Conservation (phyloP, 2,888 invertebrate genomes). For the Lottia gigantea region DNA sequence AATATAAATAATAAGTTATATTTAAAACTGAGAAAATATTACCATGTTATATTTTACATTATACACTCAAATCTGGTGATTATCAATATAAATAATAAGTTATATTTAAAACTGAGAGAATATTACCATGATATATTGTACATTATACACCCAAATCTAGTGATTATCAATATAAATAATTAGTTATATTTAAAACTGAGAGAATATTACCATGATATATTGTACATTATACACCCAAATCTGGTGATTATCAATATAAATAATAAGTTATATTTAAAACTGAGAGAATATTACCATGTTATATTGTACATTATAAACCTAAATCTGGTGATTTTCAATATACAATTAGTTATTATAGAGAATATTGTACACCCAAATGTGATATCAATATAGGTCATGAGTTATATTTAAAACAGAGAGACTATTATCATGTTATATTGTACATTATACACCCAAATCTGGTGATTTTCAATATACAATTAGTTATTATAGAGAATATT, state of each 20-base stretch:
- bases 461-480: not conserved
- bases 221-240: too few species aligned
- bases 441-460: too few species aligned
- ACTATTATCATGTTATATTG: too few species aligned
- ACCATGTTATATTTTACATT: conserved; percentile 6
- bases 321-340: not conserved
- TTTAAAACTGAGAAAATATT: not conserved
- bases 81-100: not conserved
- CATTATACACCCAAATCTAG: not conserved
- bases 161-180: too few species aligned
- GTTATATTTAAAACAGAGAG: too few species aligned
- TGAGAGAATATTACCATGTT: too few species aligned
- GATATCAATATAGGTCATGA: too few species aligned
- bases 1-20: not conserved
- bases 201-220: too few species aligned
- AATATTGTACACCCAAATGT: not conserved
- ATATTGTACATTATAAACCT: too few species aligned
- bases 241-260: too few species aligned
- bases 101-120: not conserved
- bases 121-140: not conserved
- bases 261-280: too few species aligned
- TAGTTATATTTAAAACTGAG: too few species aligned
- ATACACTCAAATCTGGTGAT: not conserved
- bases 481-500: not conserved
- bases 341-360: not conserved